Evolutionary conservation across 2,113 vertebrate species (phyloP), one percentile per base, ranked within the genome.

Genomic region (Chitala chitala): DNA sequence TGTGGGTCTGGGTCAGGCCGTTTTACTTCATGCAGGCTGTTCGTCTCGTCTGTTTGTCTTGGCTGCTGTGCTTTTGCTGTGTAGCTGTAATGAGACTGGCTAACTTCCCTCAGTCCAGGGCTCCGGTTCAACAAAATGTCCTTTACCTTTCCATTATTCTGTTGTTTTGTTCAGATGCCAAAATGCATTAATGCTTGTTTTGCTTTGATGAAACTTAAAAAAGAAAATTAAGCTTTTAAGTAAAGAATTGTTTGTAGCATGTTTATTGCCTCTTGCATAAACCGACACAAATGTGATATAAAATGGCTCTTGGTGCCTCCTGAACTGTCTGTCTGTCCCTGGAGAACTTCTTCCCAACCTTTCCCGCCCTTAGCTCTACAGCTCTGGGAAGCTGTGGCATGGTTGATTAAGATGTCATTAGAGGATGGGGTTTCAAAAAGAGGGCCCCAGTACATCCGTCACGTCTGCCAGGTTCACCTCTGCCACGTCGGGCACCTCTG

Each of bases 21-120:
- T 71, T 71, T 33, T 17, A 33, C 17, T 17, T 54, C 51, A 69
- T 69, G 42, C 22, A 10, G 24, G 51, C 51, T 71, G n/a, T 53
- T 71, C 29, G 15, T 20, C 20, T 38, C 17, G 9, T 5, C 31
- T 29, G 5, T 26, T 24, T 54, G 24, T 66, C 44, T 31, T 70
- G 17, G 26, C 6, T 50, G 38, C 24, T 66, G 15, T 26, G 12
- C 15, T n/a, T 46, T 66, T 33, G 44, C 48, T 20, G 31, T 53
- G 29, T 51, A 54, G 4, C 12, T 70, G 24, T 70, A 36, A 70
- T 36, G 15, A 53, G 68, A 51, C 17, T 48, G 53, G 50, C 5
- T 66, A 46, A 66, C 44, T 66, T 26, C 38, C 44, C 38, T 66
- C 29, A 66, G 8, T 26, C 6, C n/a, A 17, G 24, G 29, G 24